Percentiles rank a stretch among this genome's conserved stretches.
phyloP scores from a whole-genome alignment of 2,888 invertebrate genomes.

The Oxycera nigricornis region DNA sequence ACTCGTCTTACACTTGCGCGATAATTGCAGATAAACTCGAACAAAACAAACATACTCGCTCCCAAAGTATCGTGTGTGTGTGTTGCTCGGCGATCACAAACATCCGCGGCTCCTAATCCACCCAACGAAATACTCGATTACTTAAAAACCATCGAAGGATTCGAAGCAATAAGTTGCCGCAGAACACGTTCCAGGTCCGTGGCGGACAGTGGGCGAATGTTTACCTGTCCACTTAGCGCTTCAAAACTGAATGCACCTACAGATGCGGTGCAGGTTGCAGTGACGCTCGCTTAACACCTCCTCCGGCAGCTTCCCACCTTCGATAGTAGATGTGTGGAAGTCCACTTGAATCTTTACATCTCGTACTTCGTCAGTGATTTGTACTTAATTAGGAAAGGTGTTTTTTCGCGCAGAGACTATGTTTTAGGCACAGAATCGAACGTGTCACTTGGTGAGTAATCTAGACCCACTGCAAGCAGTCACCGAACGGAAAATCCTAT shows the following conservation, averaged over 20 bases:
- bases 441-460: conserved; percentile 16
- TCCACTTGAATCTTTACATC: conserved; percentile 11
- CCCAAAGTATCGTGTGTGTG: conserved; percentile 17
- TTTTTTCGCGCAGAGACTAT: not conserved
- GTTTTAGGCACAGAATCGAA: conserved; percentile 16
- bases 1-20: not conserved
- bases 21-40: conserved; percentile 26
- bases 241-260: conserved; percentile 23
- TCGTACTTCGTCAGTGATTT: not conserved
- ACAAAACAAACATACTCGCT: conserved; percentile 21
- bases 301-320: conserved; percentile 13
- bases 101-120: not conserved
- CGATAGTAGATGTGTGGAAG: not conserved
- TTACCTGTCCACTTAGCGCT: conserved; percentile 35
- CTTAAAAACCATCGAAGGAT: conserved; percentile 13
- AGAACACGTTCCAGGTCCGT: conserved; percentile 16
- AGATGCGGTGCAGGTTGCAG: conserved; percentile 25
- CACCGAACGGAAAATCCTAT: conserved; percentile 14
- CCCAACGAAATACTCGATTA: conserved; percentile 31
- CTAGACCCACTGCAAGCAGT: conserved; percentile 7
- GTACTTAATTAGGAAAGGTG: not conserved
- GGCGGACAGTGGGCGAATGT: conserved; percentile 28
- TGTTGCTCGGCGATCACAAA: not conserved
- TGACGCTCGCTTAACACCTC: conserved; percentile 12
- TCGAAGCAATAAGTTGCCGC: conserved; percentile 14